Base-by-base conservation (phyloP, 2,888 invertebrate species). In the Phymatocera aterrima region DNA sequence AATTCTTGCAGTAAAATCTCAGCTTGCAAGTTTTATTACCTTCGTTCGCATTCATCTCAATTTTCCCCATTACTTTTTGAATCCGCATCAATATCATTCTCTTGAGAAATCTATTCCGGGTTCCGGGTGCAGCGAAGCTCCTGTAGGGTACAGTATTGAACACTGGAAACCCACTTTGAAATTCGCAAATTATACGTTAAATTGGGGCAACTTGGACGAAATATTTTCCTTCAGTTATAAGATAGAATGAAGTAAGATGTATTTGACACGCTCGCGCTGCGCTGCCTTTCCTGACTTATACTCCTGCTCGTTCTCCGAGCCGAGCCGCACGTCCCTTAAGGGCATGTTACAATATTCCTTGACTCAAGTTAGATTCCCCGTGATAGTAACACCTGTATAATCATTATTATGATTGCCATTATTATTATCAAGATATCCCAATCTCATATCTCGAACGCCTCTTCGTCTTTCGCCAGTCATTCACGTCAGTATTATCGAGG, bases 331-430 rank as follows among this genome's bases (percentile, higher is more conserved):
- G 87, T 89, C 88, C 87, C 88, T 87, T 82, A 84, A 84, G 86
- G 88, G 87, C 88, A 88, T 87, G 87, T 88, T 88, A 84, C 85
- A 84, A 80, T 83, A 84, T 83, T 85, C 81, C 85, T 84, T 83
- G 81, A 83, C 78, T 80, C 78, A 78, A 79, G 81, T 78, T 79
- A 82, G 81, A 83, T 83, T 80, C 78, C 80, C 80, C 78, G 57
- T 84, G 85, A 86, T 87, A 85, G 81, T 83, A 82, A 83, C 82
- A 77, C 81, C 80, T 81, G 81, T 83, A 85, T 85, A 82, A 83
- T 84, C 84, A 83, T 79, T 37, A 64, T 72, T 72, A 34, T 43
- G 28, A n/a, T n/a, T n/a, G n/a, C n/a, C n/a, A 85, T 85, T 82
- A 83, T 84, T 84, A 83, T 79, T 37, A 64, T 72, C 51, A 34